Conservation (phyloP, 2,113 vertebrate genomes). For the Mystacornis crossleyi region DNA sequence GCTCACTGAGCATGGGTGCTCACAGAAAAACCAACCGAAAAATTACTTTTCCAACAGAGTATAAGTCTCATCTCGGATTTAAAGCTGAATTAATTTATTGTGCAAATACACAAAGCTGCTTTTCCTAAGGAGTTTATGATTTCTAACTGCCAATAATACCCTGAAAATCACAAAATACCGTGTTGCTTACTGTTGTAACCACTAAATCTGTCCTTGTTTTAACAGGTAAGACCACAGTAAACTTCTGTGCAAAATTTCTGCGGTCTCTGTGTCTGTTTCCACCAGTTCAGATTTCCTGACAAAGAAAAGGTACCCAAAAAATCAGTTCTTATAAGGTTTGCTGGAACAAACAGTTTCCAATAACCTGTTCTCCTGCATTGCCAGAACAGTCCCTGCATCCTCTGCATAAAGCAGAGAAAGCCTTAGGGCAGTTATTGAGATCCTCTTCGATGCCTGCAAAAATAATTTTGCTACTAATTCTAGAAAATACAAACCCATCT, state of each 20-base stretch:
- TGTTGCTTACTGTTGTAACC: not conserved
- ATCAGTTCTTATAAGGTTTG: not conserved
- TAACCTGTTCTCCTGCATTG: not conserved
- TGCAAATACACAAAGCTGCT: not conserved
- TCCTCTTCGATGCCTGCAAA: not conserved
- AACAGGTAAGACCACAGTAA: not conserved
- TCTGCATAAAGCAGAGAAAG: not conserved
- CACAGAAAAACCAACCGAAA: not conserved
- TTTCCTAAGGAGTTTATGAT: not conserved
- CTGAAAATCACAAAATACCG: not conserved
- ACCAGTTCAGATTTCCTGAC: not conserved
- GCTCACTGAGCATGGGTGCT: not conserved
- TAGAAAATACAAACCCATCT: not conserved
- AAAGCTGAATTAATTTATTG: not conserved
- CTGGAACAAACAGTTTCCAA: not conserved
- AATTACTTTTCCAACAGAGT: not conserved
- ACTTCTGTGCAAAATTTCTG: not conserved
- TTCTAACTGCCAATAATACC: not conserved
- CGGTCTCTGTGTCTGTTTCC: not conserved
- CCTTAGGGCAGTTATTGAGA: not conserved
- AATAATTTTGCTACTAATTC: not conserved
- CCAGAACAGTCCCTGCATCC: not conserved
- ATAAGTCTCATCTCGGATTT: not conserved
- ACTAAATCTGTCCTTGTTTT: not conserved
- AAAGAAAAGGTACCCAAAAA: not conserved